Conservation (phyloP, 2,888 invertebrate genomes). For the Smittia sp. region DNA sequence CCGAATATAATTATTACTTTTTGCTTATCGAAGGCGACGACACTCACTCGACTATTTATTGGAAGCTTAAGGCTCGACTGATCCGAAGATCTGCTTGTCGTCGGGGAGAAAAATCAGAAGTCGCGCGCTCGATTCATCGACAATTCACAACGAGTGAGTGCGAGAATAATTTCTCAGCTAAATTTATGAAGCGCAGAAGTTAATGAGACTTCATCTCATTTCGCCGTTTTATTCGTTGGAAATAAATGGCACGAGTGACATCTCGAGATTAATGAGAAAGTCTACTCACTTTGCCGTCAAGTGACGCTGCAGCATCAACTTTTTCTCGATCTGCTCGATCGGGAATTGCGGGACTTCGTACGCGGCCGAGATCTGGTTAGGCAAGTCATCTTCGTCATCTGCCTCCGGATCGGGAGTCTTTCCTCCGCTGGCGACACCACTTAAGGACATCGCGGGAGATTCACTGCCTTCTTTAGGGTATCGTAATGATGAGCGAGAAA, state of each 20-base stretch:
- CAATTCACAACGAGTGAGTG: not conserved
- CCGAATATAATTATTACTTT: too few relatives aligned
- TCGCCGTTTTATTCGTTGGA: not conserved
- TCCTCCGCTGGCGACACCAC: not conserved
- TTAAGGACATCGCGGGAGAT: conserved; percentile 39
- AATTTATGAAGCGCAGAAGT: not conserved
- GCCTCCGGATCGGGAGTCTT: conserved; percentile 29
- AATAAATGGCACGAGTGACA: too few relatives aligned
- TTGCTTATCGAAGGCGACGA: too few relatives aligned
- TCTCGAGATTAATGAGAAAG: not conserved
- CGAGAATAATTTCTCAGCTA: not conserved
- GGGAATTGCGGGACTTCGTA: conserved; percentile 98
- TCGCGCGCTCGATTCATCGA: not conserved
- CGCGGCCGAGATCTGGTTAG: conserved; percentile 90
- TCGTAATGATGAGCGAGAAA: not conserved
- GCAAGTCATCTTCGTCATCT: conserved; percentile 54
- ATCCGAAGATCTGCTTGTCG: not conserved
- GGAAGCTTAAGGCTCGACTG: too few relatives aligned
- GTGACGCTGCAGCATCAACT: conserved; percentile 83
- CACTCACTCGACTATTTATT: too few relatives aligned
- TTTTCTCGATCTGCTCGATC: conserved; percentile 94
- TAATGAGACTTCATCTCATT: not conserved
- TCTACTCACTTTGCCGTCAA: conserved; percentile 78
- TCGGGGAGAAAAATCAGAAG: not conserved
- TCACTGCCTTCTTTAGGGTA: conserved; percentile 33